Evolutionary conservation across 2,888 invertebrate genomes (phyloP).

Genomic region (Drosophila fulvimacula): DNA sequence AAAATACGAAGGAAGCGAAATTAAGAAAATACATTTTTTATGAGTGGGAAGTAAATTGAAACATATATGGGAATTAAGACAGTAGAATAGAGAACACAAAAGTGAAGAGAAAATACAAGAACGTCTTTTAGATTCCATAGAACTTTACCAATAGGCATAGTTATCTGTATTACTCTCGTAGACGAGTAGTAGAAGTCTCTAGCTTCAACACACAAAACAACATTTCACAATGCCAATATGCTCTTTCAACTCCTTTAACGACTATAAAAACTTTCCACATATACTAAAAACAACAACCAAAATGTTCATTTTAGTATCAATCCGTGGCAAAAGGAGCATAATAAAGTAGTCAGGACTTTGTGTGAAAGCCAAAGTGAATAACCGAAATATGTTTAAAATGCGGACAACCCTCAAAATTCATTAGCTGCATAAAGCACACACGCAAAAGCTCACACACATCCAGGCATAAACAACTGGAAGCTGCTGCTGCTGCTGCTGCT

Average conservation of each 20-base stretch:
- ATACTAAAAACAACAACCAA: conserved; percentile 1
- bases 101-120: too few species aligned
- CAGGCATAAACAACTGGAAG: not conserved
- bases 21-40: not conserved
- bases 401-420: conserved; percentile 68
- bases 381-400: conserved; percentile 32
- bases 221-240: not conserved
- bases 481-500: conserved; percentile 1
- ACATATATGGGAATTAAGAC: not conserved
- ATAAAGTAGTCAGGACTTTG: conserved; percentile 19
- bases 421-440: conserved; percentile 60
- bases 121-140: too few species aligned
- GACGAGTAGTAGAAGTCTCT: too few species aligned
- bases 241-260: not conserved
- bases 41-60: not conserved
- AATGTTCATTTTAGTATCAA: conserved; percentile 41
- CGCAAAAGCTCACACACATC: conserved; percentile 9
- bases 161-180: too few species aligned
- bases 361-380: conserved; percentile 21
- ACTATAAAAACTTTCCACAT: not conserved
- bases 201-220: not conserved
- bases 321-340: conserved; percentile 31
- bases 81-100: not conserved
- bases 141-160: too few species aligned
- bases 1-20: not conserved